Conservation (phyloP, 2,888 invertebrate genomes). For the Myathropa florea region DNA sequence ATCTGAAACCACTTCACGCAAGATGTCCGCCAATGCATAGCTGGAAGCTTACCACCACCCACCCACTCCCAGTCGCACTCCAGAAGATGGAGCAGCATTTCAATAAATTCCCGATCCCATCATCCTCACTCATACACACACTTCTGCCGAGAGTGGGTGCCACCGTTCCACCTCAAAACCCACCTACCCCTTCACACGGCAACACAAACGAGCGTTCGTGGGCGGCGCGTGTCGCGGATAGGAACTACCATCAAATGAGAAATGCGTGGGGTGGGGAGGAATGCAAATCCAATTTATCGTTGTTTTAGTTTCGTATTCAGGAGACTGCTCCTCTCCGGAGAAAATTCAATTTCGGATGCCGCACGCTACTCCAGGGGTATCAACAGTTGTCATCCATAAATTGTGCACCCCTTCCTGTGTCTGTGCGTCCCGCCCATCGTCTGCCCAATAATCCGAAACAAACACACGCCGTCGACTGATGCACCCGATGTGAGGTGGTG, state of each 20-base stretch:
- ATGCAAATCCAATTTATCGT: conserved; percentile 59
- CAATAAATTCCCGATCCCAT: conserved; percentile 24
- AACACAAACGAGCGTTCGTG: conserved; percentile 2
- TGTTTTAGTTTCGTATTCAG: conserved; percentile 23
- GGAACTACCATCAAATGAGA: neutral
- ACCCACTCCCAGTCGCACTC: neutral
- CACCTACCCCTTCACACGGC: neutral
- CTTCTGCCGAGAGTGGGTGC: neutral
- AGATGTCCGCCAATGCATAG: neutral
- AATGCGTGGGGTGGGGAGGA: neutral
- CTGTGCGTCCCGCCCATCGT: neutral
- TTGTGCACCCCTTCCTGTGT: conserved; percentile 33
- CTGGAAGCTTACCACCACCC: neutral
- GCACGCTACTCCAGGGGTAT: conserved; percentile 52
- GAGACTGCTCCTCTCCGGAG: conserved; percentile 26
- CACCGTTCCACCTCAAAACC: neutral
- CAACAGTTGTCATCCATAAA: conserved; percentile 69
- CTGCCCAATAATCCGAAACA: conserved; percentile 49
- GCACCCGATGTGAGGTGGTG: neutral
- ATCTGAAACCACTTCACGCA: neutral
- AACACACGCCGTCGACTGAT: neutral
- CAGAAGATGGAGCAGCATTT: neutral
- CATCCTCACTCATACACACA: neutral
- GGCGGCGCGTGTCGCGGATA: neutral
- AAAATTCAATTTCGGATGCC: conserved; percentile 60